Percentiles rank a stretch among this genome's conserved stretches.
These are phyloP conservation scores for Hippasteria phrygiana DNA, from an alignment of 53 echinoderm and acorn worm genomes.

Conservation along the genomic window DNA sequence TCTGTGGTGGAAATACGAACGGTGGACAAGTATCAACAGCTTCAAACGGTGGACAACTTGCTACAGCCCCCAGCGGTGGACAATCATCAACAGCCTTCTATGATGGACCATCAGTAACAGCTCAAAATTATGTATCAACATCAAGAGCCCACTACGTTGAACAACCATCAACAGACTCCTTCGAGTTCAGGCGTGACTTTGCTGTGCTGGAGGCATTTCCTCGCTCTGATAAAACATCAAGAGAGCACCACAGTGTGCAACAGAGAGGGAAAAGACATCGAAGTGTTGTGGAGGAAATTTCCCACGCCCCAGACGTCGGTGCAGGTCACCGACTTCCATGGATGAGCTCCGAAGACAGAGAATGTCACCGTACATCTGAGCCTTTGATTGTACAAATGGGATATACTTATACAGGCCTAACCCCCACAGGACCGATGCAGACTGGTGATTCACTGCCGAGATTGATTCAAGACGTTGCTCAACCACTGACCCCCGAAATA, in stretches of 20 bases:
- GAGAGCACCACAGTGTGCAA: not conserved
- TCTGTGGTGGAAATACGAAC: too few relatives aligned
- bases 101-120: too few relatives aligned
- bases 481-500: not conserved
- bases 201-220: not conserved
- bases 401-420: not conserved
- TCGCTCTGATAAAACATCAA: not conserved
- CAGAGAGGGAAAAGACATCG: not conserved
- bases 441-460: not conserved
- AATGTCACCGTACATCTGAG: not conserved
- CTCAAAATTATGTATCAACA: too few relatives aligned
- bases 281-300: not conserved
- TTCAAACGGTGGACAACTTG: too few relatives aligned
- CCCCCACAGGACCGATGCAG: not conserved
- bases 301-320: not conserved
- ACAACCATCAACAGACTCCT: not conserved
- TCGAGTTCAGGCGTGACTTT: not conserved
- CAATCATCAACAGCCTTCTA: not conserved
- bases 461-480: not conserved
- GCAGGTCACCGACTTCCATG: not conserved
- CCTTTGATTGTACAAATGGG: not conserved
- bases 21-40: too few relatives aligned
- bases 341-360: not conserved
- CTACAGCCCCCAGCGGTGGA: too few relatives aligned
- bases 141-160: too few relatives aligned